Conservation (phyloP, 2,797 vertebrate species). For the Amblyraja radiata region DNA sequence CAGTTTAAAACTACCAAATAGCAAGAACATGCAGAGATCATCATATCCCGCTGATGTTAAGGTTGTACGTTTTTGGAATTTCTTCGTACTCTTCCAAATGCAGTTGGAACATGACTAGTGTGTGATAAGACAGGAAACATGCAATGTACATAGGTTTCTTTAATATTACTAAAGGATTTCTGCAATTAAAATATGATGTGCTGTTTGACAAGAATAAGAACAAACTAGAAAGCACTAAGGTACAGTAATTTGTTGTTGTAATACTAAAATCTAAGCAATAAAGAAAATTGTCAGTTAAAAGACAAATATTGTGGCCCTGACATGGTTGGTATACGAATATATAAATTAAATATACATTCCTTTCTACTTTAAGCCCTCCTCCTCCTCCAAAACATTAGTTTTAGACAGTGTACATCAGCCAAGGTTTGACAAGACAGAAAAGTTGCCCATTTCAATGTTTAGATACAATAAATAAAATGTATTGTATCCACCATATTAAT, state of each 20-base stretch:
- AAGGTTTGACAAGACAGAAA: neutral
- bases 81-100: neutral
- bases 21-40: neutral
- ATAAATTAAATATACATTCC: neutral
- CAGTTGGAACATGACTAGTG: neutral
- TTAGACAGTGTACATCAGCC: neutral
- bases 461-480: neutral
- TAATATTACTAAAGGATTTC: neutral
- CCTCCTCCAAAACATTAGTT: neutral
- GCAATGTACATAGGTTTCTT: neutral
- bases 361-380: neutral
- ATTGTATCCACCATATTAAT: neutral
- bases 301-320: neutral
- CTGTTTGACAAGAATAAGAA: conserved; percentile 12
- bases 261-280: neutral
- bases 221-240: neutral
- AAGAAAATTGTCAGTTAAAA: neutral
- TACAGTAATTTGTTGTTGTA: neutral
- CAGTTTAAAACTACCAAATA: neutral
- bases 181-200: neutral
- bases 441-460: neutral
- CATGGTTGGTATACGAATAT: neutral
- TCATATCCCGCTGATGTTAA: neutral
- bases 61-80: neutral
- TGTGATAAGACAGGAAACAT: conserved; percentile 13